Evolutionary conservation across 2,113 vertebrate species (phyloP).

Genomic region (Hippocampus zosterae): DNA sequence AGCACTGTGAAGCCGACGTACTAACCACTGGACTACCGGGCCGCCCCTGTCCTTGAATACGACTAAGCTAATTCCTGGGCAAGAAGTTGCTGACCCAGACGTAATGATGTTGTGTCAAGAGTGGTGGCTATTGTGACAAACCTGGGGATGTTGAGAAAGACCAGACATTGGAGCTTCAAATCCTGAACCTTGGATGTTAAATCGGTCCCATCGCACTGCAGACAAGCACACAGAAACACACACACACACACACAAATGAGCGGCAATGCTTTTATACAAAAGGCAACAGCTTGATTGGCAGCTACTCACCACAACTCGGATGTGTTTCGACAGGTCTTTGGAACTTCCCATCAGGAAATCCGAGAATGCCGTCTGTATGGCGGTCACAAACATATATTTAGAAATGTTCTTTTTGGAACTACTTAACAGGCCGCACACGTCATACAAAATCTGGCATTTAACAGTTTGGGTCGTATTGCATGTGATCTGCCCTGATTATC

Average conservation of each 20-base stretch:
- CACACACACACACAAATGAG: background rate
- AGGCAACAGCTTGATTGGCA: slow-evolving; percentile 8
- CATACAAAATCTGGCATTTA: background rate
- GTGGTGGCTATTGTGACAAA: slow-evolving; percentile 34
- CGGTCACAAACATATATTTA: background rate
- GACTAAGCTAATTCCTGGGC: background rate
- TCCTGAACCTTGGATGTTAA: slow-evolving; percentile 97
- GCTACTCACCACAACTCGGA: slow-evolving; percentile 89
- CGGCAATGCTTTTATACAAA: background rate
- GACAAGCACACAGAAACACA: slow-evolving; percentile 8
- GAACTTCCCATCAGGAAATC: slow-evolving; percentile 97
- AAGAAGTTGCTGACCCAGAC: background rate
- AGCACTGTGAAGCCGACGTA: too few species aligned
- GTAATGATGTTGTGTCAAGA: background rate
- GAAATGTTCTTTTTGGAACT: slow-evolving; percentile 28
- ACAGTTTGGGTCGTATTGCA: too few species aligned
- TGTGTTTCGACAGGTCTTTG: slow-evolving; percentile 94
- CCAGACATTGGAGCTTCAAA: slow-evolving; percentile 94
- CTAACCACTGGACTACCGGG: too few species aligned
- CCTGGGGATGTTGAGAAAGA: slow-evolving; percentile 99
- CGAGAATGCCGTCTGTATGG: slow-evolving; percentile 87
- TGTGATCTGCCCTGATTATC: too few species aligned
- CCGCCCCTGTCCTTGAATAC: background rate
- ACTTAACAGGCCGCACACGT: background rate
- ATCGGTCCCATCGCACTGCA: slow-evolving; percentile 90